Base-by-base conservation (phyloP, 2,888 invertebrate genomes). In the Rhamnusium bicolor region DNA sequence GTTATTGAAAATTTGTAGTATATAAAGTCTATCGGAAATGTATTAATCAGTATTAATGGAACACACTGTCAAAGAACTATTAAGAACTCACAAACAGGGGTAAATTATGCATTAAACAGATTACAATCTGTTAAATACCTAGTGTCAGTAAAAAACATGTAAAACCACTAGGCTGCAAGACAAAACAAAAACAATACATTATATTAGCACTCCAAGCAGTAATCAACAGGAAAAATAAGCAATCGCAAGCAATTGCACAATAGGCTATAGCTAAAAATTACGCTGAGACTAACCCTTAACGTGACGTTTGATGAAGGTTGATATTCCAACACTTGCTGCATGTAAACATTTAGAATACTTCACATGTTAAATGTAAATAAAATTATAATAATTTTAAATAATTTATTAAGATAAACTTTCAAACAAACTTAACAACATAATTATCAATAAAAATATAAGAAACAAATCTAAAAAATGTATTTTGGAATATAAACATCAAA, bases 121-220 rank as follows among this genome's bases (percentile, higher is more conserved):
- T 54, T 40, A 18, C 18, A 47, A 27, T 63, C 62, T 71, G 74
- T 76, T 76, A 74, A 73, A 40, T 60, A 72, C 46, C 80, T 78
- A n/a, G n/a, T n/a, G 79, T 78, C 76, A 75, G 73, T 81, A 74
- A 76, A 77, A 68, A 70, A 72, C 68, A 74, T 56, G 72, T 62
- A 60, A 65, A 72, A 71, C 71, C 69, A 71, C 75, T 73, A 72
- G 73, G 73, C 74, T 66, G 60, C 70, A 78, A 75, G 69, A 76
- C 74, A 79, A 76, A 77, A 80, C 73, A 72, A 79, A 69, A 71
- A 73, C 61, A 61, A 7, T 68, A 82, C 75, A 82, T 76, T 82
- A 87, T 88, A 88, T 88, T 88, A 88, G 88, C 88, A 88, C 88
- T 88, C 88, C 88, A 88, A 88, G 88, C 88, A 85, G 84, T 85